Percentiles rank a stretch among this genome's conserved stretches.
These are phyloP conservation scores for Eulemur macaco DNA, from an alignment of 2,113 vertebrate species.

Conservation along the genomic window DNA sequence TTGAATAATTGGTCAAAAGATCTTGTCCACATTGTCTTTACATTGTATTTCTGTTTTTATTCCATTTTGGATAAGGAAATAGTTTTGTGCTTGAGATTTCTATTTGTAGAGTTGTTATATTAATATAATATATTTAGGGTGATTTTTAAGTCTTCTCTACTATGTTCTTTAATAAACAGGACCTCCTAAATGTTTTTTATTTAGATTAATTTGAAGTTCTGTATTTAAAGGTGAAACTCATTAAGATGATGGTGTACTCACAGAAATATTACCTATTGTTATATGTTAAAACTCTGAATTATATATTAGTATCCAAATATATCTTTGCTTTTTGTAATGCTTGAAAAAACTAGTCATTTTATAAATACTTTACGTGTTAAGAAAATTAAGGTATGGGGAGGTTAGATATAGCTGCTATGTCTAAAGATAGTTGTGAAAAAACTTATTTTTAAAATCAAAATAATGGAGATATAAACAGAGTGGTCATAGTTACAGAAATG, in stretches of 20 bases:
- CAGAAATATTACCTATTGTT: neutral
- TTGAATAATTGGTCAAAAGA: neutral
- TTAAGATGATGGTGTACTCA: neutral
- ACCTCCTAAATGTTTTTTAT: neutral
- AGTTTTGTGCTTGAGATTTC: neutral
- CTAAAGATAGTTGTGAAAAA: neutral
- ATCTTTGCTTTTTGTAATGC: neutral
- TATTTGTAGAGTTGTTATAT: neutral
- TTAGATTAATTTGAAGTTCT: constrained; percentile 11
- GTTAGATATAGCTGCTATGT: neutral
- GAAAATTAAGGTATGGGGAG: neutral
- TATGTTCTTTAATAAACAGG: neutral
- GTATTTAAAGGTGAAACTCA: neutral
- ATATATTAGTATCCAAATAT: neutral
- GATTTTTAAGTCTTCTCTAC: neutral
- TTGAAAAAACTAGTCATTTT: neutral
- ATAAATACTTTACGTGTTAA: neutral
- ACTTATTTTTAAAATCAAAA: neutral
- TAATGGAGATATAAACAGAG: neutral
- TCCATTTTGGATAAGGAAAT: neutral
- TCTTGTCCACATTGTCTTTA: neutral
- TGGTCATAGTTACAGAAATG: neutral
- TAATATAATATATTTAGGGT: neutral
- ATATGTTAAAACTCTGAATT: neutral
- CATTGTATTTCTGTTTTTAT: neutral